Conservation (phyloP, 1,140 invertebrate genomes). For the Eueides isabella region DNA sequence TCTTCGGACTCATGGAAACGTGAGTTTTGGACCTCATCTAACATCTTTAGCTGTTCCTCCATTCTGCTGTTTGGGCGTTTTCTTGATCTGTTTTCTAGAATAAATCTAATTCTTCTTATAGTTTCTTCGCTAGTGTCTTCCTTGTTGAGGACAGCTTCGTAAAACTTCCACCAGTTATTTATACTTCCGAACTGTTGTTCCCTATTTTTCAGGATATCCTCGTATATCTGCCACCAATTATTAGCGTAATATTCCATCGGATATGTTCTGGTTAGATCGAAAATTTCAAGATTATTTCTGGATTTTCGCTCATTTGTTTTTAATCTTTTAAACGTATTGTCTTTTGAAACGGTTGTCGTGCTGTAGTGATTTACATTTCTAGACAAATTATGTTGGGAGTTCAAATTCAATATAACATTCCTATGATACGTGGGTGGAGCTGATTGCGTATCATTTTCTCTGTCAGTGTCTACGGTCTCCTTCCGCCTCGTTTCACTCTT, state of each 20-base stretch:
- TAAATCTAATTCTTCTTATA: constrained; percentile 49
- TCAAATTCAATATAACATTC: constrained; percentile 55
- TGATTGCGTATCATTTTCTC: constrained; percentile 43
- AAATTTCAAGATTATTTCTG: constrained; percentile 64
- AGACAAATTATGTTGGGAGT: constrained; percentile 48
- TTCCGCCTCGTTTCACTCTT: constrained; percentile 60
- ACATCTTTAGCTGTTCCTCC: constrained; percentile 68
- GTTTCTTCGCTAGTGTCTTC: constrained; percentile 56
- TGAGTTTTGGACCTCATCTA: constrained; percentile 64
- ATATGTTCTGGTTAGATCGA: constrained; percentile 70
- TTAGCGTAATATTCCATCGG: constrained; percentile 78
- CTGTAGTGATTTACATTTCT: constrained; percentile 53
- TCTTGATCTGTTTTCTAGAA: constrained; percentile 53
- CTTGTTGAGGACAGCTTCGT: constrained; percentile 71
- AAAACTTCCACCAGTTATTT: constrained; percentile 80
- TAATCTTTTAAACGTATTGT: constrained; percentile 46
- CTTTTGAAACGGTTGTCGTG: constrained; percentile 43
- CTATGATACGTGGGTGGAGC: constrained; percentile 51
- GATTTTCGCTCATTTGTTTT: constrained; percentile 46
- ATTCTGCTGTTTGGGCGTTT: constrained; percentile 63
- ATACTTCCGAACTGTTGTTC: constrained; percentile 78
- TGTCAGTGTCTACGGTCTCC: constrained; percentile 54
- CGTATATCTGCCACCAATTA: constrained; percentile 81
- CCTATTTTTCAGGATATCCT: constrained; percentile 72
- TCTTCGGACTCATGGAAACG: constrained; percentile 67